phyloP scores from a whole-genome alignment of 2,888 invertebrate species.

The Leucania comma region DNA sequence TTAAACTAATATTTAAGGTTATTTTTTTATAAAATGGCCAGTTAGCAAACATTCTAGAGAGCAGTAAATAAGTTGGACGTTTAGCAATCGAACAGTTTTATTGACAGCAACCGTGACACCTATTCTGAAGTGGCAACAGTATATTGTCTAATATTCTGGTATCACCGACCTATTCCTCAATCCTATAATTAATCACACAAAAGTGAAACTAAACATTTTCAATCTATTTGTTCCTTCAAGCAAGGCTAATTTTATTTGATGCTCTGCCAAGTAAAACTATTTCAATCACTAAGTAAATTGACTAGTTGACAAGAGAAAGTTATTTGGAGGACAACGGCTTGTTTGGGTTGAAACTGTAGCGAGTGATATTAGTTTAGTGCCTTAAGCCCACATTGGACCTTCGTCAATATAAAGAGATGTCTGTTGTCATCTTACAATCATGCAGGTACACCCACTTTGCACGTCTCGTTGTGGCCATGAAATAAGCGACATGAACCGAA shows the following conservation, averaged over 20 bases:
- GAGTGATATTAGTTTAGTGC: constrained; percentile 49
- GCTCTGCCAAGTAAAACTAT: constrained; percentile 47
- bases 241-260: constrained; percentile 51
- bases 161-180: not conserved
- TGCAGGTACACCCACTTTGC: constrained; percentile 49
- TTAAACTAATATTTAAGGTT: no score
- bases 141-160: not conserved
- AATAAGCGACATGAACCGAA: constrained; percentile 22
- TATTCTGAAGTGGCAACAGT: constrained; percentile 14
- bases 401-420: constrained; percentile 57
- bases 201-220: constrained; percentile 31
- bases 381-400: constrained; percentile 53
- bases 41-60: not conserved
- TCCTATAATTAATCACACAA: constrained; percentile 3
- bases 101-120: constrained; percentile 29
- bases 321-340: constrained; percentile 61
- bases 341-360: constrained; percentile 47
- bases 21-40: no score
- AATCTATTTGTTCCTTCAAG: constrained; percentile 28
- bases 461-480: constrained; percentile 30
- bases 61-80: constrained; percentile 3
- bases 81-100: constrained; percentile 10
- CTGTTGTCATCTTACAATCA: constrained; percentile 60
- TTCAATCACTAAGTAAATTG: constrained; percentile 49
- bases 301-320: constrained; percentile 60